phyloP scores from a whole-genome alignment of 2,888 invertebrate species.

The Drosophila fulvimacula region DNA sequence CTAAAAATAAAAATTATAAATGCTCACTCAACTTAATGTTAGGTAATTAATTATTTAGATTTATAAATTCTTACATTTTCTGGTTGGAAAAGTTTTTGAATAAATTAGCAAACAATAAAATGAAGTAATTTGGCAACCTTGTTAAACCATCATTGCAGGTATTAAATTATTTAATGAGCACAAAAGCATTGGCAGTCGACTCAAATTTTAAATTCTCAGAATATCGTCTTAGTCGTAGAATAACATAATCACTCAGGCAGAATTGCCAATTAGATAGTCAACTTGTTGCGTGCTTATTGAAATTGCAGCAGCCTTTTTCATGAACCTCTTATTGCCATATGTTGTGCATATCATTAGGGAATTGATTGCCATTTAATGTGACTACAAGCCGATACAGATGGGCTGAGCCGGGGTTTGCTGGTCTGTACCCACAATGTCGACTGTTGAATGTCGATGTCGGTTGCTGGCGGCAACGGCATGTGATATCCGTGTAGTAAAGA shows the following conservation, averaged over 20 bases:
- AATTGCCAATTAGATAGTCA: constrained; percentile 29
- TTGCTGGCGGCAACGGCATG: constrained; percentile 39
- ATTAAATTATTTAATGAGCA: neutral
- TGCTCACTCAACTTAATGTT: no score
- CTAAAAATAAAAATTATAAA: no score
- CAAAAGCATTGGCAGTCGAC: neutral
- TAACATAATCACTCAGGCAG: neutral
- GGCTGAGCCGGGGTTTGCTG: neutral
- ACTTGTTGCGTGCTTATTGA: constrained; percentile 9
- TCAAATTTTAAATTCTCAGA: neutral
- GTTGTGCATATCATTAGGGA: constrained; percentile 20
- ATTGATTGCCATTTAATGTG: constrained; percentile 39
- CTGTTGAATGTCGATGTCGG: constrained; percentile 30
- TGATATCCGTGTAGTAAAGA: constrained; percentile 24
- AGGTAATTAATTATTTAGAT: no score
- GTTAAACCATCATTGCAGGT: neutral
- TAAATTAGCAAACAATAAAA: neutral
- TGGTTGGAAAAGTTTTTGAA: neutral
- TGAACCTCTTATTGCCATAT: constrained; percentile 17
- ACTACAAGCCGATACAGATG: neutral
- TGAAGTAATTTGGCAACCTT: neutral
- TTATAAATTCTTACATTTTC: no score
- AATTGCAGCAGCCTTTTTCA: neutral
- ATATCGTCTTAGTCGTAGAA: neutral
- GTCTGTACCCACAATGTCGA: neutral